Evolutionary conservation across 1,140 invertebrate genomes (phyloP).

Genomic region (Gryllus bimaculatus): DNA sequence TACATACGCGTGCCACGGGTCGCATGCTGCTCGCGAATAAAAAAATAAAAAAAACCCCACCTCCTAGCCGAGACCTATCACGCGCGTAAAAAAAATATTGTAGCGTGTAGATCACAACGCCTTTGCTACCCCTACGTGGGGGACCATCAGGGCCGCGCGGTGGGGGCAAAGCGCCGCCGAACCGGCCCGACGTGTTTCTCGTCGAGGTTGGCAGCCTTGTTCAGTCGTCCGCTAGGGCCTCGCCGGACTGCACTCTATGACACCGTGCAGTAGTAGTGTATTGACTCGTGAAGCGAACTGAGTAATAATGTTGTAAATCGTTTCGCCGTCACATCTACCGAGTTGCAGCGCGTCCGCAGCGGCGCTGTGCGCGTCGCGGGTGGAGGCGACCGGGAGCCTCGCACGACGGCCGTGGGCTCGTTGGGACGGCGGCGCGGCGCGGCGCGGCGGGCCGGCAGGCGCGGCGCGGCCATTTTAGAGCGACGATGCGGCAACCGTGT

Average conservation of each 20-base stretch:
- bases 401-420: not conserved
- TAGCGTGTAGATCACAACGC: no score
- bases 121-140: no score
- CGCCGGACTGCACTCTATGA: not conserved
- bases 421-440: no score
- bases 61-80: no score
- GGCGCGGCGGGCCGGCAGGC: constrained; percentile 23
- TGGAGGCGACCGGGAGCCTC: not conserved
- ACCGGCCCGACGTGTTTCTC: not conserved
- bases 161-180: not conserved
- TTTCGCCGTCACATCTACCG: not conserved
- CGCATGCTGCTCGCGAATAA: no score
- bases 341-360: not conserved
- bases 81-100: no score
- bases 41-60: no score
- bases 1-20: no score
- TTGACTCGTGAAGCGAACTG: not conserved
- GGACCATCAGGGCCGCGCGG: no score
- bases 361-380: not conserved
- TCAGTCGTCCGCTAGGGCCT: not conserved
- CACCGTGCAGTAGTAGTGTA: not conserved
- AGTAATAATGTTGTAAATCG: not conserved
- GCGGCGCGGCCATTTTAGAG: constrained; percentile 54
- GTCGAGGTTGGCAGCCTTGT: not conserved
- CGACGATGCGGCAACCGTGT: constrained; percentile 55